phyloP scores from a whole-genome alignment of 2,797 vertebrate genomes.

The Pangasius larnaudii region DNA sequence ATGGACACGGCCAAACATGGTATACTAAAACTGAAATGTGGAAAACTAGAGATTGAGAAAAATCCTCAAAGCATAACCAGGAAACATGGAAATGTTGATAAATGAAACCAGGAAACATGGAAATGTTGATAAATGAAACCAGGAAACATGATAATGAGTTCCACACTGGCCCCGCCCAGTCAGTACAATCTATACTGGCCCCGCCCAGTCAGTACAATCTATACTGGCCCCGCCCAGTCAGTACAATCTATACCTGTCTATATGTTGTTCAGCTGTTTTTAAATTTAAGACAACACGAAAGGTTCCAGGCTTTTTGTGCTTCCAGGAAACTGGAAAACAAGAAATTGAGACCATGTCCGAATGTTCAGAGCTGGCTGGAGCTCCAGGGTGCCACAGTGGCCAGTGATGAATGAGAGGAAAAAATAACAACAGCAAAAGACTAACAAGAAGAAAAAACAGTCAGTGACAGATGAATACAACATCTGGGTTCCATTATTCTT shows the following conservation, averaged over 20 bases:
- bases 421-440: conserved; percentile 64
- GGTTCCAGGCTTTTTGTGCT: neutral
- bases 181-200: neutral
- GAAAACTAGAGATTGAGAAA: neutral
- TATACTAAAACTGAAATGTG: neutral
- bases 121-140: neutral
- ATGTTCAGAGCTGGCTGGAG: conserved; percentile 44
- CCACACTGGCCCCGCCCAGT: neutral
- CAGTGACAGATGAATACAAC: conserved; percentile 43
- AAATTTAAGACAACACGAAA: neutral
- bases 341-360: neutral
- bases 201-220: neutral
- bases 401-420: conserved; percentile 67
- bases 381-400: conserved; percentile 23
- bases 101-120: neutral
- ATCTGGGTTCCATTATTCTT: conserved; percentile 38
- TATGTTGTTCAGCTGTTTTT: neutral
- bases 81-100: neutral
- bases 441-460: conserved; percentile 13
- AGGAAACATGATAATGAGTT: neutral
- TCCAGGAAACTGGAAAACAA: neutral
- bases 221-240: neutral
- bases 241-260: neutral
- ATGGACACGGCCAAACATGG: neutral
- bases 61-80: neutral